Percentiles rank a stretch among this genome's conserved stretches.
Conservation (phyloP, 2,113 vertebrate genomes). For the Pelvicachromis taeniatus region DNA sequence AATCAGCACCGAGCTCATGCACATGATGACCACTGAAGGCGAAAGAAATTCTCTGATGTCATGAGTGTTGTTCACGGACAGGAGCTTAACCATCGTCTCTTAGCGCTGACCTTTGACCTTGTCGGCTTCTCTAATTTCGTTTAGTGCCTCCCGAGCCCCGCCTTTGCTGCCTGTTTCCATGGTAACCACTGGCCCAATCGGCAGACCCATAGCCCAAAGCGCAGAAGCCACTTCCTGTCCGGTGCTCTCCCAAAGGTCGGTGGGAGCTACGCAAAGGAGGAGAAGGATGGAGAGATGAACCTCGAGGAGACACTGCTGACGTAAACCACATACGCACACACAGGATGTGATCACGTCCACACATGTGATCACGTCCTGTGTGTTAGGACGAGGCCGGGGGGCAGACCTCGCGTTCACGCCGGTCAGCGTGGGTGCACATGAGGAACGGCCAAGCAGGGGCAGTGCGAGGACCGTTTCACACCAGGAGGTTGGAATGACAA, state of each 20-base stretch:
- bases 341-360: no score
- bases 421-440: neutral
- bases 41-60: neutral
- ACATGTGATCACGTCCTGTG: neutral
- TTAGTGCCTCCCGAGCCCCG: slow-evolving; percentile 60
- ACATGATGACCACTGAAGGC: slow-evolving; percentile 82
- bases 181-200: slow-evolving; percentile 68
- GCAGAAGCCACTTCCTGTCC: slow-evolving; percentile 69
- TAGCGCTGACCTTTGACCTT: slow-evolving; percentile 73
- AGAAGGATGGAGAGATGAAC: fast-evolving
- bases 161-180: slow-evolving; percentile 50
- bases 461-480: fast-evolving
- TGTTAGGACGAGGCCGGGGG: no score
- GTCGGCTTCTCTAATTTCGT: slow-evolving; percentile 53
- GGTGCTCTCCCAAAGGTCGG: slow-evolving; percentile 78
- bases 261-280: slow-evolving; percentile 27
- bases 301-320: no score
- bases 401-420: neutral
- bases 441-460: fast-evolving
- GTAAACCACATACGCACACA: no score
- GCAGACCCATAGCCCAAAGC: slow-evolving; percentile 74
- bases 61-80: neutral
- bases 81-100: neutral
- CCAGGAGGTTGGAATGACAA: neutral
- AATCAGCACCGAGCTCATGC: slow-evolving; percentile 85